These are phyloP conservation scores for Notarius lentiginosus DNA, from an alignment of 2,113 vertebrate species.

Conservation along the genomic window DNA sequence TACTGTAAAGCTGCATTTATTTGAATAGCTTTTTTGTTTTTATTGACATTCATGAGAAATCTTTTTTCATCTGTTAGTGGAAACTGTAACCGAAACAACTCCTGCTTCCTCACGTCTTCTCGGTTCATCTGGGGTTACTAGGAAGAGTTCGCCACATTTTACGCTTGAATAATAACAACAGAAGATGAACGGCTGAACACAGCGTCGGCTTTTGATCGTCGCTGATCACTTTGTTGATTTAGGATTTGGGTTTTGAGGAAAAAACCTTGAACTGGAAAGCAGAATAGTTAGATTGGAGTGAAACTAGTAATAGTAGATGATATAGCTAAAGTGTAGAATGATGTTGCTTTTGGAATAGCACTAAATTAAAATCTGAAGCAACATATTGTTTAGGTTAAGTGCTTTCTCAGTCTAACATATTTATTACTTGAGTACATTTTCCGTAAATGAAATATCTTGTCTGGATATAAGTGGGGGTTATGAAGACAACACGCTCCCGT, in stretches of 20 bases:
- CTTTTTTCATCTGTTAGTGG: constrained; percentile 17
- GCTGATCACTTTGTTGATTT: constrained; percentile 42
- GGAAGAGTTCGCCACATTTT: constrained; percentile 35
- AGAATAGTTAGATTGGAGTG: constrained; percentile 1
- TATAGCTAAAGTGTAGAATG: constrained; percentile 18
- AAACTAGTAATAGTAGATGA: constrained; percentile 2
- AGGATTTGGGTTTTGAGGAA: constrained; percentile 12
- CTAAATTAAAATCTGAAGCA: constrained; percentile 22
- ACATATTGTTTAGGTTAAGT: constrained; percentile 30
- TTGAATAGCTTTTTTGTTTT: constrained; percentile 33
- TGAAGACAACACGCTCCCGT: not conserved
- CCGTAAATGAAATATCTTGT: constrained; percentile 19
- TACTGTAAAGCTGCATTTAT: constrained; percentile 13
- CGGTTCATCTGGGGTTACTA: constrained; percentile 42
- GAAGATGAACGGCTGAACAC: constrained; percentile 32
- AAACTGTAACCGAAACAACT: constrained; percentile 36
- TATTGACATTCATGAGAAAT: constrained; percentile 8
- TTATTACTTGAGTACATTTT: not conserved
- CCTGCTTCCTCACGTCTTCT: constrained; percentile 17
- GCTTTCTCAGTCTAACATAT: constrained; percentile 1
- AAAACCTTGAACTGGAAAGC: constrained; percentile 17
- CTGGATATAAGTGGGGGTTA: constrained; percentile 10
- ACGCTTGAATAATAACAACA: constrained; percentile 30
- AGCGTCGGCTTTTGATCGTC: constrained; percentile 43
- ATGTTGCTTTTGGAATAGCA: constrained; percentile 17